Percentiles rank a stretch among this genome's conserved stretches.
Conservation (phyloP, 2,888 invertebrate genomes). For the Lymantria monacha region DNA sequence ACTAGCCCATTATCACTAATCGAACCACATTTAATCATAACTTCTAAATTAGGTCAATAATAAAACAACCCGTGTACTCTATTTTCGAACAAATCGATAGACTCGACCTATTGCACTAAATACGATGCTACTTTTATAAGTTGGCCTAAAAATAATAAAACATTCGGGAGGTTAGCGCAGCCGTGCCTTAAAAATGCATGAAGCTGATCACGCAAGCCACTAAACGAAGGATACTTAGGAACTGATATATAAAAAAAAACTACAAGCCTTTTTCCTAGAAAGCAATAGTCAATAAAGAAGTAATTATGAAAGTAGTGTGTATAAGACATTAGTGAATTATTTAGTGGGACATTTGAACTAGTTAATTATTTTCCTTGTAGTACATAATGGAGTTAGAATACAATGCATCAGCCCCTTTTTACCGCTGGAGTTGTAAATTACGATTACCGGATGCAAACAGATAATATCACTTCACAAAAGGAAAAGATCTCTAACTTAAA, state of each 20-base stretch:
- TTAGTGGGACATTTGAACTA: slow-evolving; percentile 6
- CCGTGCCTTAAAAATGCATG: slow-evolving; percentile 64
- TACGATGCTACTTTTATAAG: slow-evolving; percentile 44
- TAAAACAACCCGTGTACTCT: slow-evolving; percentile 27
- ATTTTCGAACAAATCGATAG: slow-evolving; percentile 43
- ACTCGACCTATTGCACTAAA: slow-evolving; percentile 65
- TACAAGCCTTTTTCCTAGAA: slow-evolving; percentile 21
- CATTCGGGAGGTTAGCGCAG: slow-evolving; percentile 43
- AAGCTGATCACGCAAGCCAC: slow-evolving; percentile 49
- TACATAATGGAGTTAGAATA: too few species aligned
- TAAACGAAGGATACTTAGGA: slow-evolving; percentile 22
- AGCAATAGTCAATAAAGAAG: slow-evolving; percentile 24
- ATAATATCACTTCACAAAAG: too few species aligned
- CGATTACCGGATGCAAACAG: too few species aligned
- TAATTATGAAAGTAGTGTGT: slow-evolving; percentile 25
- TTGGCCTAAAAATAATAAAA: slow-evolving; percentile 73
- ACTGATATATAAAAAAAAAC: slow-evolving; percentile 10
- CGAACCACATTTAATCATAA: slow-evolving; percentile 22
- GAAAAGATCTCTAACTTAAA: too few species aligned
- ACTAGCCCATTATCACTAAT: not conserved
- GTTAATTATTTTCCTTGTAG: too few species aligned
- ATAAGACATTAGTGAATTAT: slow-evolving; percentile 18
- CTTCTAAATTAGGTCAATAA: slow-evolving; percentile 41
- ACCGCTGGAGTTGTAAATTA: too few species aligned
- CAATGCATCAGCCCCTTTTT: too few species aligned